Evolutionary conservation across 1,140 invertebrate species (phyloP).

Genomic region (Melitaea cinxia): DNA sequence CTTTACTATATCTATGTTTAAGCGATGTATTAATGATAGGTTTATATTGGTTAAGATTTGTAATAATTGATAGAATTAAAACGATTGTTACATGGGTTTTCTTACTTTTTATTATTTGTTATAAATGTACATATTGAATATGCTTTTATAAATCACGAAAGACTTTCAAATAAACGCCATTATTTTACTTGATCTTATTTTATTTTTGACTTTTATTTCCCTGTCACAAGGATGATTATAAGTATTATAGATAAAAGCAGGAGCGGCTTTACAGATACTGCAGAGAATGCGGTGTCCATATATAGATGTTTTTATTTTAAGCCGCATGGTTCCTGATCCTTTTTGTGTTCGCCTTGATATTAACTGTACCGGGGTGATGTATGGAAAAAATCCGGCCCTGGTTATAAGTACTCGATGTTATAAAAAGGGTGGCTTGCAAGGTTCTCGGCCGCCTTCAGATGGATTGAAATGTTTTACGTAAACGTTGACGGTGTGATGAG

Average conservation of each 20-base stretch:
- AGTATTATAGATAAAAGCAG: too few species aligned
- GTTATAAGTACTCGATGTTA: background rate
- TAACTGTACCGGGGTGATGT: too few species aligned
- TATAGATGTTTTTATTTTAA: too few species aligned
- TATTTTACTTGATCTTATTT: background rate
- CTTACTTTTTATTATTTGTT: constrained; percentile 7
- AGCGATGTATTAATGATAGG: background rate
- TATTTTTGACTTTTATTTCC: background rate
- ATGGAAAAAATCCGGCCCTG: too few species aligned
- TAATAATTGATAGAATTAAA: background rate
- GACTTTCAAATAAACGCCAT: background rate
- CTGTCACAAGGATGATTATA: background rate
- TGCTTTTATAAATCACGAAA: constrained; percentile 1
- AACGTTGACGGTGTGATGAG: constrained; percentile 53
- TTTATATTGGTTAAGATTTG: constrained; percentile 1
- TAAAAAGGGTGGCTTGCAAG: constrained; percentile 45
- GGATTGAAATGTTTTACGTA: constrained; percentile 54
- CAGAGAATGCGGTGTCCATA: too few species aligned
- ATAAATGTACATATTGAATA: constrained; percentile 18
- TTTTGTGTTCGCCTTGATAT: too few species aligned
- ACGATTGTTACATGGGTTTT: constrained; percentile 9
- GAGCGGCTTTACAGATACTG: too few species aligned
- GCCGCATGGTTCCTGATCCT: too few species aligned
- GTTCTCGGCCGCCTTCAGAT: constrained; percentile 32
- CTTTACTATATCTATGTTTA: background rate